Conservation (phyloP, 2,888 invertebrate genomes). For the Leucania comma region DNA sequence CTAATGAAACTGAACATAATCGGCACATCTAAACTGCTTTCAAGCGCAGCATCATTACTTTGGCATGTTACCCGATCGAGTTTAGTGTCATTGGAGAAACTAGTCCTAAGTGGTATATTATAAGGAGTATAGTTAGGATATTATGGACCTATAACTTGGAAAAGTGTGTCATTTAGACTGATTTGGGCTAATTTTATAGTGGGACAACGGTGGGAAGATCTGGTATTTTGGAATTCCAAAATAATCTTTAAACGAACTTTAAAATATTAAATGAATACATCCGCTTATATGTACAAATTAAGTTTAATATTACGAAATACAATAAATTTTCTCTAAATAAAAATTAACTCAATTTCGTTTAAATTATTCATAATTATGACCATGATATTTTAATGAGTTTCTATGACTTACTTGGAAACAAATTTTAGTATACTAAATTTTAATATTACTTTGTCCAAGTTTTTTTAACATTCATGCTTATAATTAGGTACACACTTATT, state of each 20-base stretch:
- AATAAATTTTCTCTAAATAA: constrained; percentile 25
- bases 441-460: neutral
- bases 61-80: neutral
- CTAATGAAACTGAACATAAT: neutral
- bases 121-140: constrained; percentile 12
- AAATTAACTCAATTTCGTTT: constrained; percentile 9
- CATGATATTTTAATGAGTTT: constrained; percentile 11
- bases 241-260: neutral
- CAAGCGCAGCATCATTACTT: neutral
- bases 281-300: constrained; percentile 30
- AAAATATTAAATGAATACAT: constrained; percentile 1
- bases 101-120: neutral
- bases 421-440: neutral
- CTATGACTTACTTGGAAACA: constrained; percentile 21
- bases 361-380: constrained; percentile 44
- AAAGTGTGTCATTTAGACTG: constrained; percentile 37
- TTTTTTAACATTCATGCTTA: neutral
- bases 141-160: constrained; percentile 25
- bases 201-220: neutral
- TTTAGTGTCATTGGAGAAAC: neutral
- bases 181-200: constrained; percentile 42
- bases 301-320: constrained; percentile 19
- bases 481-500: constrained; percentile 9
- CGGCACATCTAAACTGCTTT: neutral
- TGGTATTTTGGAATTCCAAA: neutral